Percentiles rank a stretch among this genome's conserved stretches.
phyloP scores from a whole-genome alignment of 2,888 invertebrate species.

The Mactromeris polynyma region DNA sequence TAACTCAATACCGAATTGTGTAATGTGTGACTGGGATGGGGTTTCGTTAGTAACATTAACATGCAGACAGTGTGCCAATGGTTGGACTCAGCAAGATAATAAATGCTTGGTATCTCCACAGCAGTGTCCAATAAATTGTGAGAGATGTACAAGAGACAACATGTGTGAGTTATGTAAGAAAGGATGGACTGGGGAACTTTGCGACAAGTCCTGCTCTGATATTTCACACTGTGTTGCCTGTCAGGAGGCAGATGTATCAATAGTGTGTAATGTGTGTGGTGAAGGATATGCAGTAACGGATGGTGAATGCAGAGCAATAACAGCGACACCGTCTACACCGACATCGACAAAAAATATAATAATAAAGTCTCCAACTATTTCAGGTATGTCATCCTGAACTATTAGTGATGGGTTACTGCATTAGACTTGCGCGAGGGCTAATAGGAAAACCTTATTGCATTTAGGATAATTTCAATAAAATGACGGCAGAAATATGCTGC shows the following conservation, averaged over 20 bases:
- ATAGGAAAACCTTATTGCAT: too few species aligned
- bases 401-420: too few species aligned
- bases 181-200: background rate
- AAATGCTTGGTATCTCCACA: background rate
- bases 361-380: too few species aligned
- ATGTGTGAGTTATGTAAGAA: background rate
- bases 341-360: too few species aligned
- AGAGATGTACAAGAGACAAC: background rate
- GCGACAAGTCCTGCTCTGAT: background rate
- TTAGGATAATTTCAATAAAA: too few species aligned
- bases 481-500: too few species aligned
- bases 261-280: background rate
- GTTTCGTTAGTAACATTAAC: background rate
- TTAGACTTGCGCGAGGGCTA: too few species aligned
- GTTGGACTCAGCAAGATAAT: background rate
- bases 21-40: background rate
- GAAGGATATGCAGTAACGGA: background rate
- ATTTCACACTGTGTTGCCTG: background rate
- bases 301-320: background rate
- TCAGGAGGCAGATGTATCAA: background rate
- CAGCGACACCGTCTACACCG: too few species aligned
- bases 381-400: too few species aligned
- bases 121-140: background rate
- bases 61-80: background rate
- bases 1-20: background rate